Conservation (phyloP, 2,888 invertebrate species). For the Penaeus monodon region DNA sequence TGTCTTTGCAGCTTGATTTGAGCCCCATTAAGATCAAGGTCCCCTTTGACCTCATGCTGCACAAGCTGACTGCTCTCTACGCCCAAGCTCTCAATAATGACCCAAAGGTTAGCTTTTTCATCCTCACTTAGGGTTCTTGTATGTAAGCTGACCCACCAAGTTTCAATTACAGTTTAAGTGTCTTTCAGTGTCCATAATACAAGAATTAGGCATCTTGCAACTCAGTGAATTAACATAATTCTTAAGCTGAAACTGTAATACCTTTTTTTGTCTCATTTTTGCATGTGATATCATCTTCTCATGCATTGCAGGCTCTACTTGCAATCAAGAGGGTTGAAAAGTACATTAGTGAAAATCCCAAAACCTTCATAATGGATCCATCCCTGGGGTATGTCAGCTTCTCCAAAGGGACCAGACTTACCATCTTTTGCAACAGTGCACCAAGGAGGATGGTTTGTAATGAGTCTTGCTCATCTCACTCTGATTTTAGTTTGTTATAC, state of each 20-base stretch:
- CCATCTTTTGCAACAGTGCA: conserved; percentile 70
- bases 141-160: too few relatives aligned
- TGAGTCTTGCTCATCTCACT: background rate
- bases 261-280: too few relatives aligned
- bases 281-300: too few relatives aligned
- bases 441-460: conserved; percentile 71
- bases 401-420: conserved; percentile 81
- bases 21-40: conserved; percentile 81
- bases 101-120: conserved; percentile 26
- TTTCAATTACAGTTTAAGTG: too few relatives aligned
- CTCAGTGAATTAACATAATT: too few relatives aligned
- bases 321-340: conserved; percentile 78
- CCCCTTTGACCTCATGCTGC: conserved; percentile 84
- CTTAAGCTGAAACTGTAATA: too few relatives aligned
- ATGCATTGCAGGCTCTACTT: conserved; percentile 73
- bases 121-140: too few relatives aligned
- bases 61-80: conserved; percentile 87
- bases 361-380: conserved; percentile 84
- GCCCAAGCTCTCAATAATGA: conserved; percentile 82
- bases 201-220: too few relatives aligned
- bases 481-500: background rate
- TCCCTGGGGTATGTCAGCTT: conserved; percentile 82
- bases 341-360: conserved; percentile 81
- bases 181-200: too few relatives aligned
- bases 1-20: conserved; percentile 79